These are phyloP conservation scores for Dipodomys stephensi DNA, from an alignment of 2,113 vertebrate species.

Conservation along the genomic window DNA sequence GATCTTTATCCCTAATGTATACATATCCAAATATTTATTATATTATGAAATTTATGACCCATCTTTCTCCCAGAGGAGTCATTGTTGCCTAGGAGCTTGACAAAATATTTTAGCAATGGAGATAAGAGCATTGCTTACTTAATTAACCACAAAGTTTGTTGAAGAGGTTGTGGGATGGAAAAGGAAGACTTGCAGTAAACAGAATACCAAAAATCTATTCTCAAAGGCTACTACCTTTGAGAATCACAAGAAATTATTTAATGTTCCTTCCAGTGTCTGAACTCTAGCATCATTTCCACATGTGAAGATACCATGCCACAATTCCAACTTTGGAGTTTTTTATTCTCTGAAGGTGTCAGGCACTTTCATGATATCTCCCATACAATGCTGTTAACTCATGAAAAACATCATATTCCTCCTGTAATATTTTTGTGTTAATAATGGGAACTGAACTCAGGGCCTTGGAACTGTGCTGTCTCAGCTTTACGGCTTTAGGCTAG, in stretches of 20 bases:
- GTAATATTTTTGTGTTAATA: background rate
- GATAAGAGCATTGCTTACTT: constrained; percentile 30
- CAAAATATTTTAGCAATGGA: constrained; percentile 34
- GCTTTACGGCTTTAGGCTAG: no score
- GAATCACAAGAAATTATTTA: constrained; percentile 34
- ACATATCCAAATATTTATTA: background rate
- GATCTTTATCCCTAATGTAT: background rate
- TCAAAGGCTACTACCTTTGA: constrained; percentile 23
- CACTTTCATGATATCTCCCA: background rate
- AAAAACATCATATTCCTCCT: background rate
- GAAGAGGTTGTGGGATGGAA: background rate
- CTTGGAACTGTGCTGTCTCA: no score
- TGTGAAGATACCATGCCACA: background rate
- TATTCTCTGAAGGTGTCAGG: constrained; percentile 9
- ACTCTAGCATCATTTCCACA: background rate
- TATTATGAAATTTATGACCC: background rate
- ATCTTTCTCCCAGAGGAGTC: constrained; percentile 6
- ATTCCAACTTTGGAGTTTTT: background rate
- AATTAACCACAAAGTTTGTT: constrained; percentile 30
- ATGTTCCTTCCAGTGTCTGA: background rate
- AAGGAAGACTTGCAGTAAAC: background rate
- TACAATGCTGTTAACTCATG: background rate
- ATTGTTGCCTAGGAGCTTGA: constrained; percentile 8
- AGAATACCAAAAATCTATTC: background rate
- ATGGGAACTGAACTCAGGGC: no score